Conservation (phyloP, 2,797 vertebrate species). For the Selene dorsalis region DNA sequence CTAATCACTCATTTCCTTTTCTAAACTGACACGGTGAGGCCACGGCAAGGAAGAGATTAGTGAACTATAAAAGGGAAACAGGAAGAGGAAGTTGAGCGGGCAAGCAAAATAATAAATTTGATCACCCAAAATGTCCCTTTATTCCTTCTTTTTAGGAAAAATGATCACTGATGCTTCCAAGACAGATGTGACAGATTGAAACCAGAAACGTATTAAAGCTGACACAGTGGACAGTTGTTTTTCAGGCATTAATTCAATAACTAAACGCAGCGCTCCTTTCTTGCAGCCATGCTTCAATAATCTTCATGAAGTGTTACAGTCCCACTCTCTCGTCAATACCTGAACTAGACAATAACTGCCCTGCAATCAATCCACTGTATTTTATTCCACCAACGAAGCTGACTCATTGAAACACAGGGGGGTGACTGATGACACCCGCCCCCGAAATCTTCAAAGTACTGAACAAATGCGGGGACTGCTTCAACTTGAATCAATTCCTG, state of each 20-base stretch:
- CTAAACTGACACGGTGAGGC: slow-evolving; percentile 45
- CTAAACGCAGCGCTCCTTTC: not conserved
- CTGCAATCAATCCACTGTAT: not conserved
- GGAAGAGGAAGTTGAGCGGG: slow-evolving; percentile 61
- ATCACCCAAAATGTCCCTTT: slow-evolving; percentile 28
- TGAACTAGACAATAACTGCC: not conserved
- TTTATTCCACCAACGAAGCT: not conserved
- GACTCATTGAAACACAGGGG: not conserved
- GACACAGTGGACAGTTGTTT: not conserved
- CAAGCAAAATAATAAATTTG: slow-evolving; percentile 33
- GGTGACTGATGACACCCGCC: not conserved
- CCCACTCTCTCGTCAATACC: not conserved
- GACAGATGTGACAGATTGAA: not conserved
- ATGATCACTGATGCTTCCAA: not conserved
- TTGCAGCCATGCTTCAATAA: not conserved
- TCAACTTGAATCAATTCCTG: not conserved
- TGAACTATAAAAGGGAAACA: slow-evolving; percentile 59
- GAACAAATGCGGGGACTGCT: not conserved
- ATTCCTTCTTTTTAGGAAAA: slow-evolving; percentile 4
- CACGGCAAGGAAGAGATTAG: slow-evolving; percentile 52
- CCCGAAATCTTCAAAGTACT: not conserved
- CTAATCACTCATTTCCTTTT: slow-evolving; percentile 79
- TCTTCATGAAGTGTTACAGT: not conserved
- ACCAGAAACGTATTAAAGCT: too few species aligned
- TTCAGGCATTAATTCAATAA: not conserved